phyloP scores from a whole-genome alignment of 1,140 invertebrate genomes.

The Apis cerana region DNA sequence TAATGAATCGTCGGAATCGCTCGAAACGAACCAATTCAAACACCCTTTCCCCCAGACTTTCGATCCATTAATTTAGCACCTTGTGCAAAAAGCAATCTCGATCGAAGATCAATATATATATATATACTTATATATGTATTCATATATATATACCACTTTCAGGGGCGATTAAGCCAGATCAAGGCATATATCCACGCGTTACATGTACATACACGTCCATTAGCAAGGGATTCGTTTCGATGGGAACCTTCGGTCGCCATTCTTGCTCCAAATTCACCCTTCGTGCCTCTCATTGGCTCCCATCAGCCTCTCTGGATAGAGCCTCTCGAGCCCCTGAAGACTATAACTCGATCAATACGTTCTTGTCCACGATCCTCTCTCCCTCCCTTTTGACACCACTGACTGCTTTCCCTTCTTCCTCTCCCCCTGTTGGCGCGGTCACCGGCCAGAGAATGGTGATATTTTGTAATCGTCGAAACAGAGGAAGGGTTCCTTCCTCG shows the following conservation, averaged over 20 bases:
- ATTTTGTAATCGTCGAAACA: conserved; percentile 46
- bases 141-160: conserved; percentile 11
- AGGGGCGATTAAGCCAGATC: conserved; percentile 21
- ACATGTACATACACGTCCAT: conserved; percentile 13
- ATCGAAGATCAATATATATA: background rate
- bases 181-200: conserved; percentile 11
- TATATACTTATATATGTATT: background rate
- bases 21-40: conserved; percentile 26
- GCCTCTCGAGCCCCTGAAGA: conserved; percentile 35
- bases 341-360: conserved; percentile 52
- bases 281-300: conserved; percentile 39
- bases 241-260: conserved; percentile 34
- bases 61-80: conserved; percentile 33
- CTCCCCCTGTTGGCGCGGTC: background rate
- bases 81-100: conserved; percentile 5
- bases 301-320: conserved; percentile 14
- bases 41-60: background rate
- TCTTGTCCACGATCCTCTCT: conserved; percentile 33
- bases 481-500: conserved; percentile 10
- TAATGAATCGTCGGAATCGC: conserved; percentile 3
- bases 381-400: background rate
- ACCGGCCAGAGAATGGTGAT: conserved; percentile 30
- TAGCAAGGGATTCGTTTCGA: conserved; percentile 13
- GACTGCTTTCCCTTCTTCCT: background rate
- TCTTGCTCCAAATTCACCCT: conserved; percentile 47